Evolutionary conservation across 92 coral and sea anemone species (phyloP).

Genomic region (Isaurus tuberculatus): DNA sequence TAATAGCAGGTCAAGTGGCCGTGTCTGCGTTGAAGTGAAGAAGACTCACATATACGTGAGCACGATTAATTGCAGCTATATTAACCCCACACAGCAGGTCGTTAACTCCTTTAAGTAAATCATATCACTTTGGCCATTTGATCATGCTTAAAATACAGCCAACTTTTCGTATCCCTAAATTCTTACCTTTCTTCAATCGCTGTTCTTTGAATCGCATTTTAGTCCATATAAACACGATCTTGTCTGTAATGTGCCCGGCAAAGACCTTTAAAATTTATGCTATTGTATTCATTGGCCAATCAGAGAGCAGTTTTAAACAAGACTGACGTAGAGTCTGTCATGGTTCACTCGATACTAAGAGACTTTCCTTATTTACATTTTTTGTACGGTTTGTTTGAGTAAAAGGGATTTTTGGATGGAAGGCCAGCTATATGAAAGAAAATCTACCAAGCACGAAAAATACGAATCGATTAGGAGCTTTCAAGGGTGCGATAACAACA

Average conservation of each 20-base stretch:
- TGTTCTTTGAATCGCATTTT: slow-evolving; percentile 38
- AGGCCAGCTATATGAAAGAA: not conserved
- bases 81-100: slow-evolving; percentile 2
- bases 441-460: not conserved
- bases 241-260: slow-evolving; percentile 55
- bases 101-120: not conserved
- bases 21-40: slow-evolving; percentile 1
- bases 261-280: slow-evolving; percentile 54
- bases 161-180: not conserved
- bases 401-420: slow-evolving; percentile 61
- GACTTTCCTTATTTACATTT: slow-evolving; percentile 74
- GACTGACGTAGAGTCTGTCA: slow-evolving; percentile 80
- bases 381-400: slow-evolving; percentile 64
- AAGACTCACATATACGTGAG: not conserved
- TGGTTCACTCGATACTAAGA: slow-evolving; percentile 68
- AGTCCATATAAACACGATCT: slow-evolving; percentile 28
- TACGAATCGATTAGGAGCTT: not conserved
- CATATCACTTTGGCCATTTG: not conserved
- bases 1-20: slow-evolving; percentile 37
- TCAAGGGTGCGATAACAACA: slow-evolving; percentile 14
- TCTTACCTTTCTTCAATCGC: slow-evolving; percentile 11
- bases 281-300: slow-evolving; percentile 66
- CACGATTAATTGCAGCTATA: slow-evolving; percentile 9
- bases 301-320: slow-evolving; percentile 40
- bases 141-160: not conserved